A percentile compares a stretch with the other conserved stretches of the same genome.
phyloP scores from a whole-genome alignment of 2,113 vertebrate genomes.

The Charina bottae region DNA sequence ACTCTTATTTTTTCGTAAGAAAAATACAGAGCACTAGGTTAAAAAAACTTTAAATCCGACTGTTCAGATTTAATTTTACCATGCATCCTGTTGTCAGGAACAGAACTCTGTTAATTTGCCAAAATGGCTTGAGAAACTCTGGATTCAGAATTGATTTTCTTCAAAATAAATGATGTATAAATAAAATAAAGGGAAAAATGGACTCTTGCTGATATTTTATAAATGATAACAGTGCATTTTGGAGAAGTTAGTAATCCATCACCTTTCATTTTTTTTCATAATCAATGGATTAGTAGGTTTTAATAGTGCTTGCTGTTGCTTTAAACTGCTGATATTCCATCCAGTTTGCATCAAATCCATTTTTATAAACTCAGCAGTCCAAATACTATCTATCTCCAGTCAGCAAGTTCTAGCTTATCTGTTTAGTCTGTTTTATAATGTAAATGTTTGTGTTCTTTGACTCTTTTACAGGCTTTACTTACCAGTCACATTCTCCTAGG shows the following conservation, averaged over 20 bases:
- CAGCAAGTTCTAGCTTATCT: slow-evolving; percentile 75
- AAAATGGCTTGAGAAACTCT: not conserved
- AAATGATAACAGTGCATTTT: not conserved
- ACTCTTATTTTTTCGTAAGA: not conserved
- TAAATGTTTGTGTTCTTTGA: slow-evolving; percentile 74
- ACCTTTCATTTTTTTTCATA: slow-evolving; percentile 31
- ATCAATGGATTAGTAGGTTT: slow-evolving; percentile 20
- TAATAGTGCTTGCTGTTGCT: not conserved
- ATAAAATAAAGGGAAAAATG: slow-evolving; percentile 4
- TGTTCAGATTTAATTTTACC: not conserved
- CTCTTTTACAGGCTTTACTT: slow-evolving; percentile 62
- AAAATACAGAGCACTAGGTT: not conserved
- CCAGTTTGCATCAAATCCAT: slow-evolving; percentile 57
- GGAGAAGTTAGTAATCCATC: not conserved
- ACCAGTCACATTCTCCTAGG: slow-evolving; percentile 49
- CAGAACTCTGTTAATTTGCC: not conserved
- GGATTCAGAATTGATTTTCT: not conserved
- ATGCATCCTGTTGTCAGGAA: not conserved
- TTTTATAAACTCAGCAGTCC: slow-evolving; percentile 66
- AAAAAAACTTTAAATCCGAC: not conserved
- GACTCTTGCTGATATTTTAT: slow-evolving; percentile 39
- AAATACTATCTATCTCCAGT: slow-evolving; percentile 60
- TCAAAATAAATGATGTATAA: slow-evolving; percentile 20
- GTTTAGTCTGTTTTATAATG: slow-evolving; percentile 73
- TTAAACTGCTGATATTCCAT: slow-evolving; percentile 29